phyloP scores from a whole-genome alignment of 2,797 vertebrate species.

The Hemitrygon akajei region DNA sequence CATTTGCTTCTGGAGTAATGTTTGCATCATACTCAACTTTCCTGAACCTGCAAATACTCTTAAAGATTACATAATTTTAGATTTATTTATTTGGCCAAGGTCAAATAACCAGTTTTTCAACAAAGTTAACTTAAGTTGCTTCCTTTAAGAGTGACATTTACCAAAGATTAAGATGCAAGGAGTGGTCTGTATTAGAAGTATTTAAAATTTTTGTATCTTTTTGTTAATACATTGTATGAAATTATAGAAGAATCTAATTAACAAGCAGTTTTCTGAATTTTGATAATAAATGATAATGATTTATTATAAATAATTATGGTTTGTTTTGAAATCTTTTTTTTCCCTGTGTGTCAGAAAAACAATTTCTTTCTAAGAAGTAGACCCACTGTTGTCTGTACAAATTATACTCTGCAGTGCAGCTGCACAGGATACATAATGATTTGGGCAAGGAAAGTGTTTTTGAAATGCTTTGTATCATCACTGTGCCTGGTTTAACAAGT shows the following conservation, averaged over 20 bases:
- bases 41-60: background rate
- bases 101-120: background rate
- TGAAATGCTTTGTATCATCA: background rate
- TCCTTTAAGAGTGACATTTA: background rate
- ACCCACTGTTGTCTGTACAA: background rate
- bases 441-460: background rate
- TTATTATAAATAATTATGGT: too few species aligned
- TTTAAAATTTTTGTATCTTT: background rate
- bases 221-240: background rate
- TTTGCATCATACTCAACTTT: background rate
- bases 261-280: background rate
- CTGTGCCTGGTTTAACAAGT: background rate
- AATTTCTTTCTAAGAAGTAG: background rate
- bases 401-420: background rate
- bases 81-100: background rate
- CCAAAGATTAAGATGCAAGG: background rate
- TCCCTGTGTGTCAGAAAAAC: background rate
- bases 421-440: background rate
- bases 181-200: background rate
- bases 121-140: slow-evolving; percentile 5
- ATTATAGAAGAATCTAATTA: background rate
- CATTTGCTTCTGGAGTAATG: background rate
- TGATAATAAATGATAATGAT: background rate
- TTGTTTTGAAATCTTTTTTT: background rate
- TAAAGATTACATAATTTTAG: background rate